These are phyloP conservation scores for Ostrea edulis DNA, from an alignment of 1,140 invertebrate genomes.

Conservation along the genomic window DNA sequence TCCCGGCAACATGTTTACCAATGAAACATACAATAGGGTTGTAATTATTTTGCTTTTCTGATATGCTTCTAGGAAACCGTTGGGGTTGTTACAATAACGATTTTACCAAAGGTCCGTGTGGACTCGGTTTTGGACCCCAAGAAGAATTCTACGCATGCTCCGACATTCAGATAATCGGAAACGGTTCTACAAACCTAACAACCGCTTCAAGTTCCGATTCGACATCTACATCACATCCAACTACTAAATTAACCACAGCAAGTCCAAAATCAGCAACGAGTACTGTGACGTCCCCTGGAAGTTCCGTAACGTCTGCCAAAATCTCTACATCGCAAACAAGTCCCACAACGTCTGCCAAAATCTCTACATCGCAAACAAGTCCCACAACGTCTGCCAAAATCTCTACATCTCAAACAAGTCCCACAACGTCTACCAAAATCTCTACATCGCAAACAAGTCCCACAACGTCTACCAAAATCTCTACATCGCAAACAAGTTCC, in stretches of 20 bases:
- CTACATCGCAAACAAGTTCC: background rate
- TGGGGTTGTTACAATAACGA: slow-evolving; percentile 57
- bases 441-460: background rate
- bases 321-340: background rate
- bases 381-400: background rate
- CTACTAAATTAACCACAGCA: background rate
- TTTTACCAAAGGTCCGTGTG: slow-evolving; percentile 38
- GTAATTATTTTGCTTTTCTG: background rate
- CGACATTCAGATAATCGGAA: slow-evolving; percentile 59
- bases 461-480: background rate
- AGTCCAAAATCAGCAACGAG: background rate
- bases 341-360: background rate
- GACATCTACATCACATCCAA: slow-evolving; percentile 15
- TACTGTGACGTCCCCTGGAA: background rate
- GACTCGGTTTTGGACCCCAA: slow-evolving; percentile 62
- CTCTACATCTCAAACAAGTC: background rate
- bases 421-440: background rate
- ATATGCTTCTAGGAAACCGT: slow-evolving; percentile 59
- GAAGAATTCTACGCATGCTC: slow-evolving; percentile 70
- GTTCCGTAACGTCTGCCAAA: background rate
- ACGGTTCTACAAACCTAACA: background rate
- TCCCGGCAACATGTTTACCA: no score
- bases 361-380: background rate
- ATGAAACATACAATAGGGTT: no score
- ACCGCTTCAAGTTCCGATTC: background rate